phyloP scores from a whole-genome alignment of 1,140 invertebrate species.

The Drosophila pseudoananassae region DNA sequence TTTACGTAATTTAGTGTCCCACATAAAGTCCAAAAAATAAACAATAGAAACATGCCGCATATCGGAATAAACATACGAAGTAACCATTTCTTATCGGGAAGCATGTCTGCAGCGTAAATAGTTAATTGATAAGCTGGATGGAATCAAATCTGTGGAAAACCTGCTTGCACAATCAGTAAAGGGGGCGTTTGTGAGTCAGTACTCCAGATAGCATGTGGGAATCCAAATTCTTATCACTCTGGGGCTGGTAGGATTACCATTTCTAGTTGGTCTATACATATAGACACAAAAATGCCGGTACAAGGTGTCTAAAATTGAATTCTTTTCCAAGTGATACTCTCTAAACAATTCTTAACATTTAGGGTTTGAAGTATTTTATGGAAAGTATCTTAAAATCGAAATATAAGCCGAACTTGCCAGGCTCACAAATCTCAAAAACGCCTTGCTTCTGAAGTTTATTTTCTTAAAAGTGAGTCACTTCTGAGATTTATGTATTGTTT shows the following conservation, averaged over 20 bases:
- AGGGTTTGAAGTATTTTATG: background rate
- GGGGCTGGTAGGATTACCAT: background rate
- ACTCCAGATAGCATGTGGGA: conserved; percentile 20
- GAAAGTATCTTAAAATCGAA: too few relatives aligned
- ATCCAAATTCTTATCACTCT: conserved; percentile 16
- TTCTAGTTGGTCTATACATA: background rate
- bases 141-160: conserved; percentile 33
- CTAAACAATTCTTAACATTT: conserved; percentile 8
- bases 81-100: conserved; percentile 23
- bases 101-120: conserved; percentile 35
- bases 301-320: background rate
- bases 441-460: conserved; percentile 19
- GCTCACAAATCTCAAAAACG: conserved; percentile 12
- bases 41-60: conserved; percentile 8
- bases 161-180: conserved; percentile 32
- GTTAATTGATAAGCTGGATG: conserved; percentile 37
- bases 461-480: conserved; percentile 35
- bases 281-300: background rate
- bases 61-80: conserved; percentile 8
- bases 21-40: conserved; percentile 12
- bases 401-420: conserved; percentile 17
- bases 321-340: too few relatives aligned
- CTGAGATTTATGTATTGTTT: conserved; percentile 35
- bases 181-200: conserved; percentile 44
- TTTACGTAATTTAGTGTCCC: conserved; percentile 22